These are phyloP conservation scores for Artemia sinica DNA, from an alignment of 2,888 invertebrate genomes.

Conservation along the genomic window DNA sequence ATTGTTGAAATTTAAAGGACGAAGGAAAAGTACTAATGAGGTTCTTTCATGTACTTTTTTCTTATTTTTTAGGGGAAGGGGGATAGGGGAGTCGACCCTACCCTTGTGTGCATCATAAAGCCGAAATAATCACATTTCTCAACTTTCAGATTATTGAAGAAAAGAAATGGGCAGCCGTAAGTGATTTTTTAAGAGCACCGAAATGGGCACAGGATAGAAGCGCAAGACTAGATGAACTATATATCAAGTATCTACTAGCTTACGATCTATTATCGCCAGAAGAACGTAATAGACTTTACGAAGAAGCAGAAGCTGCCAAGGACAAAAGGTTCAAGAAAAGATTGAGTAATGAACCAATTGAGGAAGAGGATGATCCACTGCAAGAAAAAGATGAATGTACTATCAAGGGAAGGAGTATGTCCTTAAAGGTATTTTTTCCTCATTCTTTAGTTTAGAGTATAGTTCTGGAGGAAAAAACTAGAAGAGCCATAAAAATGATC, in stretches of 20 bases:
- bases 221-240: constrained; percentile 67
- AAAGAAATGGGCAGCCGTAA: constrained; percentile 71
- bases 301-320: constrained; percentile 58
- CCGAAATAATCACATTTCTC: too few species aligned
- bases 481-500: too few species aligned
- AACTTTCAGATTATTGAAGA: constrained; percentile 49
- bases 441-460: too few species aligned
- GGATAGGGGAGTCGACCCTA: neutral
- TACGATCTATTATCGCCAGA: constrained; percentile 63
- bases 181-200: constrained; percentile 50
- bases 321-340: constrained; percentile 39
- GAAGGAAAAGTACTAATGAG: too few species aligned
- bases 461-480: too few species aligned
- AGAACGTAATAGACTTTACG: constrained; percentile 53
- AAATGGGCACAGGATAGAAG: constrained; percentile 51
- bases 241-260: constrained; percentile 73
- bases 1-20: too few species aligned
- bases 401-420: constrained; percentile 51
- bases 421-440: constrained; percentile 40
- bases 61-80: neutral
- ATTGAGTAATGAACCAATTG: constrained; percentile 35
- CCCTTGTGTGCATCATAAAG: neutral
- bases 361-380: constrained; percentile 41
- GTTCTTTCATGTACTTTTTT: too few species aligned
- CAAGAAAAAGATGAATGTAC: constrained; percentile 27